These are phyloP conservation scores for Aspidiotus destructor DNA, from an alignment of 2,888 invertebrate genomes.

Conservation along the genomic window DNA sequence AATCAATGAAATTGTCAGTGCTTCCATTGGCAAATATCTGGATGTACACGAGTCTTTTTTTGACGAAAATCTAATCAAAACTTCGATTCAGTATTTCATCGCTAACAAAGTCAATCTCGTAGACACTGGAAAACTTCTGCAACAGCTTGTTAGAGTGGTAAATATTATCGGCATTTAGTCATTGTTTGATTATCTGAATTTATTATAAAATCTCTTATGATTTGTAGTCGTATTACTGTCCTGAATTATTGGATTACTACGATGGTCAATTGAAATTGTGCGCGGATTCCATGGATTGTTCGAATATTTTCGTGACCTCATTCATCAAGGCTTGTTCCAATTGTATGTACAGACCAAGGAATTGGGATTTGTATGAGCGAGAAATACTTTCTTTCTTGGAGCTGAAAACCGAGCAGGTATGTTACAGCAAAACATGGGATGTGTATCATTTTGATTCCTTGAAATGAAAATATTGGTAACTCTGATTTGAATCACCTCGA, in stretches of 20 bases:
- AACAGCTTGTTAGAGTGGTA: neutral
- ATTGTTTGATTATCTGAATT: neutral
- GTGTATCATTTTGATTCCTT: too few species aligned
- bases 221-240: constrained; percentile 16
- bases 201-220: neutral
- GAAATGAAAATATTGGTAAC: too few species aligned
- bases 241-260: constrained; percentile 16
- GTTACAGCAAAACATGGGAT: too few species aligned
- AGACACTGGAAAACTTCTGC: neutral
- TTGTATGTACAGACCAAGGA: constrained; percentile 18
- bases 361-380: constrained; percentile 16
- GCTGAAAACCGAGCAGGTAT: too few species aligned
- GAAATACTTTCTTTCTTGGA: constrained; percentile 2
- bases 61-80: constrained; percentile 6
- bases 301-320: neutral
- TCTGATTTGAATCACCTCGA: too few species aligned
- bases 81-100: neutral
- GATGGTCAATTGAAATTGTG: neutral
- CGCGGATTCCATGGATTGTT: neutral
- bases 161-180: neutral
- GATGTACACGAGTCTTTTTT: neutral
- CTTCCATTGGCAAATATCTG: neutral
- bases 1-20: neutral
- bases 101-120: neutral
- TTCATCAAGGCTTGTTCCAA: constrained; percentile 8